Percentiles rank a stretch among this genome's conserved stretches.
These are phyloP conservation scores for Athene noctua DNA, from an alignment of 2,113 vertebrate species.

Conservation along the genomic window DNA sequence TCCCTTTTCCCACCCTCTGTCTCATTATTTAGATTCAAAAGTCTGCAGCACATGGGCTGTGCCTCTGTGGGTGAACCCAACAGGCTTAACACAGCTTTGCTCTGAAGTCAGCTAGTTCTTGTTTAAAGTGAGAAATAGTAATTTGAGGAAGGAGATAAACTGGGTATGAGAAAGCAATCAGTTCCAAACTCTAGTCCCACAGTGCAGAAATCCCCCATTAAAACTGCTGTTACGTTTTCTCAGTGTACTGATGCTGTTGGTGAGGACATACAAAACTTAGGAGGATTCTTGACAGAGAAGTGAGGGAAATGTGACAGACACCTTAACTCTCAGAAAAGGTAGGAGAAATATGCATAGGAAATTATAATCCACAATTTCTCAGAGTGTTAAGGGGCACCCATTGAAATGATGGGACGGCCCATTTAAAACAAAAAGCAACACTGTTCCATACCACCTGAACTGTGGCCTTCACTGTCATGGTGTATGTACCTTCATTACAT, in stretches of 20 bases:
- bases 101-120: neutral
- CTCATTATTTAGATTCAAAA: neutral
- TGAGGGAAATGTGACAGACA: neutral
- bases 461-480: neutral
- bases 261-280: neutral
- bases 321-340: neutral
- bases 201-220: neutral
- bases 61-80: neutral
- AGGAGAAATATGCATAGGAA: neutral
- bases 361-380: neutral
- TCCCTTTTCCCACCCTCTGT: neutral
- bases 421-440: neutral
- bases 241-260: accelerated
- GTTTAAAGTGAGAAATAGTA: neutral
- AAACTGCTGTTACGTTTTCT: neutral
- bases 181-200: neutral
- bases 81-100: neutral
- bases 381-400: neutral
- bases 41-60: neutral
- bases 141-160: neutral
- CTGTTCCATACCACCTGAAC: neutral
- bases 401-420: neutral
- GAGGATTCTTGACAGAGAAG: neutral
- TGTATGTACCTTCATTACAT: neutral
- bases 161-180: neutral